Conservation (phyloP, 2,797 vertebrate genomes). For the Sebastes kiyomatsui region DNA sequence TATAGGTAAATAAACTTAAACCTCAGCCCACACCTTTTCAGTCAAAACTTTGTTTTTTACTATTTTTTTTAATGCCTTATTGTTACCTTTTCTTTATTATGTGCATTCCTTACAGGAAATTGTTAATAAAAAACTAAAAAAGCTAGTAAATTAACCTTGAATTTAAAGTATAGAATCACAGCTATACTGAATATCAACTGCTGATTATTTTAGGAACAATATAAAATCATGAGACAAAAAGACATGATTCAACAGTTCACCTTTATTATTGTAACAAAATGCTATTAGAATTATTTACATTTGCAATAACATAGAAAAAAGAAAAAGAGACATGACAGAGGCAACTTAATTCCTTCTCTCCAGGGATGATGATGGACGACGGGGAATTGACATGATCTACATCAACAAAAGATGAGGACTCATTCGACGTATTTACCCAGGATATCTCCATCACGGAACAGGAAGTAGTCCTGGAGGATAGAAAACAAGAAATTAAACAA, state of each 20-base stretch:
- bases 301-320: slow-evolving; percentile 72
- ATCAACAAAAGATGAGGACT: slow-evolving; percentile 40
- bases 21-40: no score
- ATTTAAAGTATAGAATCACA: not conserved
- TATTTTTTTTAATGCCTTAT: no score
- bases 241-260: slow-evolving; percentile 41
- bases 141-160: not conserved
- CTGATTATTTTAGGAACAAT: not conserved
- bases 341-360: slow-evolving; percentile 60
- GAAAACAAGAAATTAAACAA: not conserved
- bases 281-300: slow-evolving; percentile 86
- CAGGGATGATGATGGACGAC: not conserved
- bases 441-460: slow-evolving; percentile 97
- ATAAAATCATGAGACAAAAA: not conserved
- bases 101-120: no score
- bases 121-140: no score
- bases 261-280: slow-evolving; percentile 87
- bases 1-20: no score
- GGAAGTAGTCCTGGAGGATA: slow-evolving; percentile 91
- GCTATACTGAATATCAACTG: not conserved
- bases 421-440: slow-evolving; percentile 95
- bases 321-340: slow-evolving; percentile 52
- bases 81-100: no score
- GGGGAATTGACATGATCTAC: slow-evolving; percentile 20
- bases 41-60: no score